Percentiles rank a stretch among this genome's conserved stretches.
Evolutionary conservation across 1,140 invertebrate species (phyloP).

Genomic region (Rhopalosiphum maidis): DNA sequence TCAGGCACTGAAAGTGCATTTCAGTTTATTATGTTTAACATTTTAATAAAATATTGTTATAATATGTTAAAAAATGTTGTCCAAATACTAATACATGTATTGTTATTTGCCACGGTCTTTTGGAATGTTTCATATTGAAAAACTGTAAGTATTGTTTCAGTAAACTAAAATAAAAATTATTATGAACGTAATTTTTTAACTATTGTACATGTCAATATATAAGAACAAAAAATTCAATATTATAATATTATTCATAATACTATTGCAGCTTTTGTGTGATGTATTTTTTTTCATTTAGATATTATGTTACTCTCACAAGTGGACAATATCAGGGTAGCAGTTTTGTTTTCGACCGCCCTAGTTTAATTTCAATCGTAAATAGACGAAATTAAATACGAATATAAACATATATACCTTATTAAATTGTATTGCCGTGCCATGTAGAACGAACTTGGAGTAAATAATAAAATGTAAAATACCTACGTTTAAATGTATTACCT

Average conservation of each 20-base stretch:
- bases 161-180: neutral
- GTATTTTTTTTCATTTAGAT: neutral
- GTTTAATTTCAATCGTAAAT: neutral
- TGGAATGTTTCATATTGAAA: neutral
- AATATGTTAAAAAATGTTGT: neutral
- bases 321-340: neutral
- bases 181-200: neutral
- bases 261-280: neutral
- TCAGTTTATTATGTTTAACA: neutral
- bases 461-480: neutral
- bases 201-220: neutral
- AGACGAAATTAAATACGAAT: neutral
- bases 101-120: neutral
- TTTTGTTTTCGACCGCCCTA: neutral
- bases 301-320: neutral
- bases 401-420: neutral
- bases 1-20: neutral
- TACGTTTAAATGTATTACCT: neutral
- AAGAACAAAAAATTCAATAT: neutral
- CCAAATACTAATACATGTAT: neutral
- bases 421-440: neutral
- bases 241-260: neutral
- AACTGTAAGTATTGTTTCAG: neutral
- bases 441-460: neutral
- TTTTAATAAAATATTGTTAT: neutral